Evolutionary conservation across 2,113 vertebrate genomes (phyloP).

Genomic region (Tinamus guttatus): DNA sequence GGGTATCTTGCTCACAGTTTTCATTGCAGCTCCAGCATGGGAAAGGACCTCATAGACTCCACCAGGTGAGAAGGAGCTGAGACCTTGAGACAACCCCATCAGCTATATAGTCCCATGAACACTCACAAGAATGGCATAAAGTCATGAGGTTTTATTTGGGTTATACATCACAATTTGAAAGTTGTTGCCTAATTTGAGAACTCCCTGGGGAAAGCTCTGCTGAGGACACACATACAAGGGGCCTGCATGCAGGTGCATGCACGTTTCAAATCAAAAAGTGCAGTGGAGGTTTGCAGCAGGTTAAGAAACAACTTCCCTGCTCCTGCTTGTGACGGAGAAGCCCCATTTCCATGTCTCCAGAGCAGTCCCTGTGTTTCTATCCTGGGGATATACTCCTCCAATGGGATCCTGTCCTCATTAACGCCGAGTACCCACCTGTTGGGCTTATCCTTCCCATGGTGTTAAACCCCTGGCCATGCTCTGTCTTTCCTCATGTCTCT

Average conservation of each 20-base stretch:
- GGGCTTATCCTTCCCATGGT: not conserved
- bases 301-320: no score
- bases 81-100: not conserved
- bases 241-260: not conserved
- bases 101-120: not conserved
- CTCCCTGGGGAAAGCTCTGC: not conserved
- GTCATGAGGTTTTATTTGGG: not conserved
- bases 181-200: not conserved
- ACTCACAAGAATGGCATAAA: not conserved
- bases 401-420: not conserved
- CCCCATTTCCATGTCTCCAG: not conserved
- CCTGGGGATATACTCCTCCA: not conserved
- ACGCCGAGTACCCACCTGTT: not conserved
- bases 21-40: no score
- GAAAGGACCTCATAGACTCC: not conserved
- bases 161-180: not conserved
- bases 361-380: not conserved
- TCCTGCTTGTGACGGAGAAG: not conserved
- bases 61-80: not conserved
- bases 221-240: not conserved
- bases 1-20: not conserved
- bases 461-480: not conserved
- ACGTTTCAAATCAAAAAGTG: not conserved
- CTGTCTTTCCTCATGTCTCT: not conserved
- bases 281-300: not conserved